Conservation (phyloP, 2,797 vertebrate species). For the Coranthus polyacanthus region DNA sequence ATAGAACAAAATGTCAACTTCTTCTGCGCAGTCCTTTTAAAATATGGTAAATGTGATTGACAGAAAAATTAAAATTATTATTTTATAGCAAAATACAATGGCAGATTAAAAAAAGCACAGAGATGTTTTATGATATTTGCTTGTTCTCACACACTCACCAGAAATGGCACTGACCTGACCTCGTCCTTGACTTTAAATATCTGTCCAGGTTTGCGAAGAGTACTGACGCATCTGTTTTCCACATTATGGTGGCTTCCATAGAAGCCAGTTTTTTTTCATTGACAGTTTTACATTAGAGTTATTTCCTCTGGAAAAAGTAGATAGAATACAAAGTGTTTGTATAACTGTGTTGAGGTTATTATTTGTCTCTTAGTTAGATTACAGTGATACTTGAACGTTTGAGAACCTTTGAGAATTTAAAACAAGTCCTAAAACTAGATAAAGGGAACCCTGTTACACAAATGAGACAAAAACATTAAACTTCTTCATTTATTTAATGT, state of each 20-base stretch:
- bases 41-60: not conserved
- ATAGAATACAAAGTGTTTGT: too few relatives aligned
- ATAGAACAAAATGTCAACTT: not conserved
- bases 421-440: too few relatives aligned
- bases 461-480: too few relatives aligned
- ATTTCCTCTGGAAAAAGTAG: constrained; percentile 22
- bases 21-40: not conserved
- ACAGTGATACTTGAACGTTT: too few relatives aligned
- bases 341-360: not conserved
- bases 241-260: constrained; percentile 21
- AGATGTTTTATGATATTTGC: not conserved
- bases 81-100: not conserved
- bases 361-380: not conserved
- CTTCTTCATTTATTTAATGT: too few relatives aligned
- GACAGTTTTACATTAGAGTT: constrained; percentile 1
- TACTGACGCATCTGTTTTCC: constrained; percentile 42
- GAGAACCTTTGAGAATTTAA: too few relatives aligned
- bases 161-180: constrained; percentile 14
- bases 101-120: too few relatives aligned
- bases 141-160: constrained; percentile 13
- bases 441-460: too few relatives aligned
- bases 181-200: constrained; percentile 10
- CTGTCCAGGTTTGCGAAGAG: constrained; percentile 18
- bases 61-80: not conserved
- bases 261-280: not conserved